Evolutionary conservation across 2,888 invertebrate genomes (phyloP).

Genomic region (Rhodophaea formosa): DNA sequence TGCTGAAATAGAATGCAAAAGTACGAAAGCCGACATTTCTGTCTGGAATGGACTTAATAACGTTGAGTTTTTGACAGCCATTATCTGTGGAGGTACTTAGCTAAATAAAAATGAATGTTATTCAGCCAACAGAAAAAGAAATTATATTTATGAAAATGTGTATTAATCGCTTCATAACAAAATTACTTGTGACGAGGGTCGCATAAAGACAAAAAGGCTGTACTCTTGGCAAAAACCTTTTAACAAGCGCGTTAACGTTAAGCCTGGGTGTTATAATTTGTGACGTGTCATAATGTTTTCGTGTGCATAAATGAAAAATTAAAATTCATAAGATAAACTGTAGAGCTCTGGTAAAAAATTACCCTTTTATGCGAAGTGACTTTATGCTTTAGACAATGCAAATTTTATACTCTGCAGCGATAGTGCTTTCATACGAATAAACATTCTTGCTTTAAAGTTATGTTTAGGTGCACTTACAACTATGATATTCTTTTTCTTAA

Average conservation of each 20-base stretch:
- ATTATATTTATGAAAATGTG: conserved; percentile 36
- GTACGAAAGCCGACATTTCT: background rate
- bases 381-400: conserved; percentile 23
- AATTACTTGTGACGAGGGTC: conserved; percentile 69
- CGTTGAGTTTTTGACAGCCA: background rate
- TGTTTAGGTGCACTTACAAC: too few species aligned
- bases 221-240: conserved; percentile 54
- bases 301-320: conserved; percentile 33
- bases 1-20: background rate
- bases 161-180: conserved; percentile 64
- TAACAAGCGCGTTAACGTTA: conserved; percentile 56
- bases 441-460: conserved; percentile 3
- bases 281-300: conserved; percentile 42
- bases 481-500: too few species aligned
- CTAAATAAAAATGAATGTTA: conserved; percentile 12
- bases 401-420: conserved; percentile 19
- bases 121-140: conserved; percentile 12
- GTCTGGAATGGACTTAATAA: conserved; percentile 3
- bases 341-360: conserved; percentile 27
- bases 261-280: conserved; percentile 46
- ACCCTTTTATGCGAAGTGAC: conserved; percentile 26
- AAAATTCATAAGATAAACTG: conserved; percentile 32
- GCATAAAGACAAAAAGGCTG: conserved; percentile 52
- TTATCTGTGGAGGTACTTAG: conserved; percentile 4
- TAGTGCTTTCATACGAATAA: background rate